Conservation (phyloP, 2,113 vertebrate genomes). For the Bathybates hornii region DNA sequence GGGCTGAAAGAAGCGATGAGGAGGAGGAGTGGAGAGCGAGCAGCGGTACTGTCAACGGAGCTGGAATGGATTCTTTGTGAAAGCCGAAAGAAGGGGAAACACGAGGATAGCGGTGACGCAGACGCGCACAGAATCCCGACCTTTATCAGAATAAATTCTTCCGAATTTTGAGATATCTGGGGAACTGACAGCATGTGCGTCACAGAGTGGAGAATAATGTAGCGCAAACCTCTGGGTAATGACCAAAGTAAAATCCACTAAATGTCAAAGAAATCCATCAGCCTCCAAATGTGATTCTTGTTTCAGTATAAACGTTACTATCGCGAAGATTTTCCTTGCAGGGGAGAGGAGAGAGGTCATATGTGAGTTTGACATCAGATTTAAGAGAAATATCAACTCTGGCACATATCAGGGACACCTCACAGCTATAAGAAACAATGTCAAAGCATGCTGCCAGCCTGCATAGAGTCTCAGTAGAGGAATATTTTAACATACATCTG, state of each 20-base stretch:
- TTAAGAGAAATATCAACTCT: slow-evolving; percentile 20
- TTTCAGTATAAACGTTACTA: not conserved
- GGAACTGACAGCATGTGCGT: slow-evolving; percentile 58
- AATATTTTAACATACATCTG: not conserved
- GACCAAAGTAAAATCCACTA: slow-evolving; percentile 5
- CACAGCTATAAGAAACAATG: not conserved
- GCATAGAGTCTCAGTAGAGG: not conserved
- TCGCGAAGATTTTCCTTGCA: not conserved
- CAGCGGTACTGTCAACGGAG: not conserved
- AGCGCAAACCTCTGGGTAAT: slow-evolving; percentile 30
- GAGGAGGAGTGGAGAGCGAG: not conserved
- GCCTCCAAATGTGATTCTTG: not conserved
- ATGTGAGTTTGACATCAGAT: not conserved
- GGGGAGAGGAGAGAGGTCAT: not conserved
- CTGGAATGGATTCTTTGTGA: slow-evolving; percentile 48
- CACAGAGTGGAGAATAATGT: slow-evolving; percentile 32
- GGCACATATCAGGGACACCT: not conserved
- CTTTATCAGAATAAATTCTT: slow-evolving; percentile 48
- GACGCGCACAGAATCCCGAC: slow-evolving; percentile 38
- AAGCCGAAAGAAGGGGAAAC: slow-evolving; percentile 43
- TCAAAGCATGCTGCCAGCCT: not conserved
- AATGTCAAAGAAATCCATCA: slow-evolving; percentile 47
- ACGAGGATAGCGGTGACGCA: slow-evolving; percentile 57
- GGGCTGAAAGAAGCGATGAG: not conserved
- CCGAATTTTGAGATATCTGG: slow-evolving; percentile 37